These are phyloP conservation scores for Etia nguti DNA, from an alignment of 2,113 vertebrate genomes.

Conservation along the genomic window DNA sequence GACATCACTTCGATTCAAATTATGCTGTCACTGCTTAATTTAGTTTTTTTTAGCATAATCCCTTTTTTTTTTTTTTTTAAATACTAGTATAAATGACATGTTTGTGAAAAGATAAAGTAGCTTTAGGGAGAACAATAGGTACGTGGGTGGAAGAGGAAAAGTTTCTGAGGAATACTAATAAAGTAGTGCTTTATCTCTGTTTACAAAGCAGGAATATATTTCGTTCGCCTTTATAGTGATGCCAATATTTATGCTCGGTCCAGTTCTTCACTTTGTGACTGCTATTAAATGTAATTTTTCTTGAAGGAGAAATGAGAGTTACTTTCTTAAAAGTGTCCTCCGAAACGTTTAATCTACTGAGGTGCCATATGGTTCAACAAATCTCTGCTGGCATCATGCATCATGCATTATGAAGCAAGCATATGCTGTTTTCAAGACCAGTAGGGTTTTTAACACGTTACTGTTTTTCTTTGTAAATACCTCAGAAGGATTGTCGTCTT, in stretches of 20 bases:
- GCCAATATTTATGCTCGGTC: neutral
- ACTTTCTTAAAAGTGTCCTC: slow-evolving; percentile 17
- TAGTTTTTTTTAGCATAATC: slow-evolving; percentile 4
- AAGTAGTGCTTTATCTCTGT: slow-evolving; percentile 3
- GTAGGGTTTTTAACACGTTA: neutral
- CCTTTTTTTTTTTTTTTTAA: neutral
- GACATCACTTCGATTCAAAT: slow-evolving; percentile 5
- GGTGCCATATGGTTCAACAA: slow-evolving; percentile 59
- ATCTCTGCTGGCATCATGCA: slow-evolving; percentile 53
- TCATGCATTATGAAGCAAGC: slow-evolving; percentile 68
- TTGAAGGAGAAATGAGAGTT: slow-evolving; percentile 17
- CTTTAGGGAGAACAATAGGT: neutral
- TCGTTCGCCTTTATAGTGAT: neutral
- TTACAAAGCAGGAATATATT: neutral
- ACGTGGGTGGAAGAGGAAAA: neutral
- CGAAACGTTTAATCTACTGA: slow-evolving; percentile 23
- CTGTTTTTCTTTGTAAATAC: slow-evolving; percentile 39
- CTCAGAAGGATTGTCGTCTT: neutral
- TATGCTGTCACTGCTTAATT: slow-evolving; percentile 14
- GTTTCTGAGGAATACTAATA: slow-evolving; percentile 26
- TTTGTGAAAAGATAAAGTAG: slow-evolving; percentile 8
- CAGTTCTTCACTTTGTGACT: neutral
- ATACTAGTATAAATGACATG: neutral
- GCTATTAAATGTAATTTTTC: neutral
- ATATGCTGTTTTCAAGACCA: slow-evolving; percentile 60